Evolutionary conservation across 2,888 invertebrate genomes (phyloP), one percentile per base, ranked within the genome.

Genomic region (Pyrochroa serraticornis): DNA sequence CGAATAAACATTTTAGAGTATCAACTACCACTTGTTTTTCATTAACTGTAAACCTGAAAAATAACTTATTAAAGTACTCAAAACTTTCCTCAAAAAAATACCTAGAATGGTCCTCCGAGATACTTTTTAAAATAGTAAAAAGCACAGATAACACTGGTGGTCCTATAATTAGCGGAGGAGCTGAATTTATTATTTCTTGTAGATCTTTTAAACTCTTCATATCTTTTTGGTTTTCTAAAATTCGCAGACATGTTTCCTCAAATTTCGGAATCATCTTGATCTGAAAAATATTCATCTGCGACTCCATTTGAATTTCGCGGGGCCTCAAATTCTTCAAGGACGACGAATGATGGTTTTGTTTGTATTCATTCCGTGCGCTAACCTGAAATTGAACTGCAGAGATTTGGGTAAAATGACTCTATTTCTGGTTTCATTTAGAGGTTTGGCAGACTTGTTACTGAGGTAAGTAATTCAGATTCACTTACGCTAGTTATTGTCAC

Each of bases 1-100:
- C 77, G 42, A 88, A 68, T 1, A 87, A 75, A 31, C 71, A 66
- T 30, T 74, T 76, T 62, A 87, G 77, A 0, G 82, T 80, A 53
- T 84, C 82, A 0, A 86, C 77, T 50, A 87, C 69, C 46, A 79
- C 72, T 57, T 80, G 77, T 68, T 82, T 84, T 1, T 82, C 63
- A 81, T 73, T 77, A 77, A 59, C 39, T 37, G 58, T 65, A 41
- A 64, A 66, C 57, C 70, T 71, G 33, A 56, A 62, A 62, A 41
- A 57, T 3, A 51, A 32, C 9, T 33, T 39, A 43, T 47, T 32
- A 51, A 43, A 22, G 54, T 7, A 54, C 44, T 32, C 54, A 8
- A 41, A 52, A 13, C 12, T 9, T 50, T 34, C 34, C 31, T n/a
- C 30, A 12, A 7, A 38, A n/a, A 37, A 47, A 46, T 67, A 71